Base-by-base conservation (phyloP, 2,797 vertebrate species). In the Platyrinchus mystaceus region DNA sequence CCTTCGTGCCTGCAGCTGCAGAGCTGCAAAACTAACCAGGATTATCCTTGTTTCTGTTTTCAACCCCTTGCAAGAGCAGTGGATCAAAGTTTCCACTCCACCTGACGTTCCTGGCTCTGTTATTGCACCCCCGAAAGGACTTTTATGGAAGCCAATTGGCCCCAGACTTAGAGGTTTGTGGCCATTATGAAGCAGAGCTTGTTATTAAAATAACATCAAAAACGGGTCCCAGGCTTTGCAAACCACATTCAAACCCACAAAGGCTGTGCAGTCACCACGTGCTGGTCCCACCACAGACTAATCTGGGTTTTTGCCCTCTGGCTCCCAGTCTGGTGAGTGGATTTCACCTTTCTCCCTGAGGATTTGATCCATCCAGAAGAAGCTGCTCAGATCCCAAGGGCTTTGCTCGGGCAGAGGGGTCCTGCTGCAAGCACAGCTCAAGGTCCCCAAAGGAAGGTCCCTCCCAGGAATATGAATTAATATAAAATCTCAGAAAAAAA, bases 331-430 rank as follows among this genome's bases (percentile, higher is more conserved):
- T 2, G 1, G 4, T 14, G 30, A 39, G 10, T 18, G 2, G 28
- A 44, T 17, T 71, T 63, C 43, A 4, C 23, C 12, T 70, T n/a
- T 15, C 3, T 28, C 49, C 19, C 3, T 1, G 12, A 26, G 4
- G 24, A 22, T 18, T 28, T 41, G 46, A 28, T 34, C 70, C 4
- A 0, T 21, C 4, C 20, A 4, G 12, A 13, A 64, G 46, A 55
- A 55, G 20, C 13, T 2, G 0, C 12, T 23, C 5, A 24, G 12
- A 53, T 3, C 39, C 67, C 0, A 0, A 82, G 59, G 46, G 16
- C 4, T 26, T 27, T 12, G 43, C 63, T 27, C 7, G 4, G 55
- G 50, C 49, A 67, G 39, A 2, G 1, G 18, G 12, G 11, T 15
- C 32, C 41, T 1, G 53, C 47, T 69, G 36, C 18, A 26, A 39